Percentiles rank a stretch among this genome's conserved stretches.
Evolutionary conservation across 1,140 invertebrate genomes (phyloP).

Genomic region (Leptinotarsa lineolata): DNA sequence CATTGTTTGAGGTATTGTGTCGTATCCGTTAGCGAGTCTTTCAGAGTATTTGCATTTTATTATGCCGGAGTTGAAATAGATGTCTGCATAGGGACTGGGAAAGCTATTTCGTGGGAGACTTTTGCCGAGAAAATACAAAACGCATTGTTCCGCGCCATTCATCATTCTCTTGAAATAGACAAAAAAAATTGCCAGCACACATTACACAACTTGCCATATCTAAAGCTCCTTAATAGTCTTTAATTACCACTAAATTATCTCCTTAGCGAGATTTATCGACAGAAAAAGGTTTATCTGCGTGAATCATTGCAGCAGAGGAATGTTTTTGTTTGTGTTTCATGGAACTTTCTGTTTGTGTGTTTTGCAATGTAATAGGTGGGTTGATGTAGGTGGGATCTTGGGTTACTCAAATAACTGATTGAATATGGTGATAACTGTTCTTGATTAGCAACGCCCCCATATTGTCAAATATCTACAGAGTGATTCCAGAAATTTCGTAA

Average conservation of each 20-base stretch:
- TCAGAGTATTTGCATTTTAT: constrained; percentile 18
- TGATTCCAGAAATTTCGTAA: too few species aligned
- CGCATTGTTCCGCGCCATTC: background rate
- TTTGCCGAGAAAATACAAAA: background rate
- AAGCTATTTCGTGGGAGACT: constrained; percentile 10
- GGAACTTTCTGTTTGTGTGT: background rate
- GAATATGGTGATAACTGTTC: too few species aligned
- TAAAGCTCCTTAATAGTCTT: background rate
- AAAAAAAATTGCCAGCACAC: background rate
- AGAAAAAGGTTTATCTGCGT: background rate
- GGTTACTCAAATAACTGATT: too few species aligned
- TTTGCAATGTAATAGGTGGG: too few species aligned
- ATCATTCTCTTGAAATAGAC: background rate
- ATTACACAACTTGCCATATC: background rate
- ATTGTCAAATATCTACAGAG: too few species aligned
- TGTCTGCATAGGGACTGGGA: constrained; percentile 11
- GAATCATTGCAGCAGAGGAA: background rate
- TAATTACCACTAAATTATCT: background rate
- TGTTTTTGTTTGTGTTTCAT: background rate
- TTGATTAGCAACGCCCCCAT: too few species aligned
- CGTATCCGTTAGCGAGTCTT: constrained; percentile 22
- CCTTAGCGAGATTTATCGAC: background rate
- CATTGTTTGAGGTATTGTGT: constrained; percentile 20
- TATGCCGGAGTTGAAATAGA: constrained; percentile 17
- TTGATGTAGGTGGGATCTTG: too few species aligned